These are phyloP conservation scores for Gyps fulvus DNA, from an alignment of 2,113 vertebrate genomes.

Conservation along the genomic window DNA sequence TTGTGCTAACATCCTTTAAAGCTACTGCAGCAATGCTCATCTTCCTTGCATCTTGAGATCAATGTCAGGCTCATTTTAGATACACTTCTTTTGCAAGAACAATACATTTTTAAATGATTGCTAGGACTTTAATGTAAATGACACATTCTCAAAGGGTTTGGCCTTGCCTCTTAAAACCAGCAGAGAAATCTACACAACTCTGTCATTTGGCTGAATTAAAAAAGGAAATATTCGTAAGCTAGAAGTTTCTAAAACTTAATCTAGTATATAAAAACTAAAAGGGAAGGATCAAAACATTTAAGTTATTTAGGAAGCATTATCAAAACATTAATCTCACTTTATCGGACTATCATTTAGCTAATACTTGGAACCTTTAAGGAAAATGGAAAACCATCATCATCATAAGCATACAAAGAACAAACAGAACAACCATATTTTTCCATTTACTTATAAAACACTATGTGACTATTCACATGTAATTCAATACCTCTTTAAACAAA, in stretches of 20 bases:
- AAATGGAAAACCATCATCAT: background rate
- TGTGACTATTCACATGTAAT: background rate
- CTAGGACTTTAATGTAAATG: background rate
- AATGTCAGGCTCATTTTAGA: background rate
- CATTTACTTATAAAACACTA: background rate
- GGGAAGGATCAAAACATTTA: background rate
- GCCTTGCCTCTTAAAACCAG: background rate
- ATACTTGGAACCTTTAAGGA: background rate
- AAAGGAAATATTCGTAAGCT: background rate
- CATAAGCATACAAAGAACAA: background rate
- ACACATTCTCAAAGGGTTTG: background rate
- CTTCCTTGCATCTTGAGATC: background rate
- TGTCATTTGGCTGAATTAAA: background rate
- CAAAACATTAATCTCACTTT: background rate
- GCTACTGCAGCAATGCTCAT: background rate
- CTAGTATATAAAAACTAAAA: background rate
- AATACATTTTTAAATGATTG: background rate
- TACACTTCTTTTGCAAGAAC: background rate
- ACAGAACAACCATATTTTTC: background rate
- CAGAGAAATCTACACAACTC: background rate
- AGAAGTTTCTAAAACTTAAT: background rate
- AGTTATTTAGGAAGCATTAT: background rate
- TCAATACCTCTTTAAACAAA: background rate
- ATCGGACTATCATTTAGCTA: background rate
- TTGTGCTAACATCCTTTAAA: background rate